Evolutionary conservation across 2,797 vertebrate species (phyloP).

Genomic region (Sebastes vulpes): DNA sequence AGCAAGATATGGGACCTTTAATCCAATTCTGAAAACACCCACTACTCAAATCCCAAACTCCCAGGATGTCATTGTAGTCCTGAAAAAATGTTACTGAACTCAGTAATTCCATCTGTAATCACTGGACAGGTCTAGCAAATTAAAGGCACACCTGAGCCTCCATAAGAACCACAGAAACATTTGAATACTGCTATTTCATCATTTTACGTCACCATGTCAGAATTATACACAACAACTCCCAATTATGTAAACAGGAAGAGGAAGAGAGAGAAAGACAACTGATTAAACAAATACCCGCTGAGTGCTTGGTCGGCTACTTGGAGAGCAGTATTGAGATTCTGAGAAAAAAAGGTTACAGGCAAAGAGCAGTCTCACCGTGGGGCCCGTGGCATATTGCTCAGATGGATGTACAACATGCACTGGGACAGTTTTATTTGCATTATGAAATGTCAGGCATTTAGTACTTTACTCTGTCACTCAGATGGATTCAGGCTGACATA

Average conservation of each 20-base stretch:
- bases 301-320: neutral
- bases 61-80: neutral
- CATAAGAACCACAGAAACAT: neutral
- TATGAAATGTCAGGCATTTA: constrained; percentile 77
- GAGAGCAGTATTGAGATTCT: constrained; percentile 28
- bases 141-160: neutral
- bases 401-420: constrained; percentile 54
- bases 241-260: neutral
- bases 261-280: neutral
- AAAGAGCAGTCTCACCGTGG: constrained; percentile 43
- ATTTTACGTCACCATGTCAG: neutral
- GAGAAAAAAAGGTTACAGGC: constrained; percentile 64
- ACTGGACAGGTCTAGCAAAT: neutral
- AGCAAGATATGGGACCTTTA: neutral
- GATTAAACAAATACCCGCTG: constrained; percentile 18
- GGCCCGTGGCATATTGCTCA: constrained; percentile 58
- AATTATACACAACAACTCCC: neutral
- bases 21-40: neutral
- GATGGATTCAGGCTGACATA: constrained; percentile 43
- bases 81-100: neutral
- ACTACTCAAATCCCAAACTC: neutral
- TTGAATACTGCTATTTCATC: neutral
- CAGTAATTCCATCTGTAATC: neutral
- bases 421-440: constrained; percentile 67
- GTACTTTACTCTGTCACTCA: constrained; percentile 48